A percentile compares a stretch with the other conserved stretches of the same genome.
phyloP scores from a whole-genome alignment of 2,113 vertebrate species.

The Sturnira hondurensis region DNA sequence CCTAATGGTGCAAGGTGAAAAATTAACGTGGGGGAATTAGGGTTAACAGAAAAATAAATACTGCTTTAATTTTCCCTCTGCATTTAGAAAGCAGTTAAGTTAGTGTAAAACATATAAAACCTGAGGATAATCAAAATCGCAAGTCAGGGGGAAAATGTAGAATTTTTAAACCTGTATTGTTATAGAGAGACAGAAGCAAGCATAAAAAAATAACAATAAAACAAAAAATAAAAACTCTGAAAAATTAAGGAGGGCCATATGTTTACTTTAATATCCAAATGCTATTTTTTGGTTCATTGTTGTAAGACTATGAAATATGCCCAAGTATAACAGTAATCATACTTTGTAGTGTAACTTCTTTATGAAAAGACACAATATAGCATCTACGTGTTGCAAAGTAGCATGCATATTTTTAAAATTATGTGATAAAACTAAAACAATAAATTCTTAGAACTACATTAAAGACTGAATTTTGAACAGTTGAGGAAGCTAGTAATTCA shows the following conservation, averaged over 20 bases:
- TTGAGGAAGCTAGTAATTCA: neutral
- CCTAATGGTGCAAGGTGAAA: neutral
- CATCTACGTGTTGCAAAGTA: neutral
- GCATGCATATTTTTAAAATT: neutral
- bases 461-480: neutral
- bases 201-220: neutral
- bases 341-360: neutral
- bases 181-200: neutral
- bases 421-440: neutral
- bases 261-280: neutral
- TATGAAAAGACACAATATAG: neutral
- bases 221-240: neutral
- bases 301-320: neutral
- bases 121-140: neutral
- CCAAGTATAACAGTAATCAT: neutral
- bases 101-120: neutral
- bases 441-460: neutral
- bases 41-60: neutral
- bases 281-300: neutral
- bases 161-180: neutral
- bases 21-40: neutral
- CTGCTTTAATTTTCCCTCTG: neutral
- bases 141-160: neutral
- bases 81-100: neutral
- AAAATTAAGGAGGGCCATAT: neutral